phyloP scores from a whole-genome alignment of 2,113 vertebrate genomes.

The Oncorhynchus masou region DNA sequence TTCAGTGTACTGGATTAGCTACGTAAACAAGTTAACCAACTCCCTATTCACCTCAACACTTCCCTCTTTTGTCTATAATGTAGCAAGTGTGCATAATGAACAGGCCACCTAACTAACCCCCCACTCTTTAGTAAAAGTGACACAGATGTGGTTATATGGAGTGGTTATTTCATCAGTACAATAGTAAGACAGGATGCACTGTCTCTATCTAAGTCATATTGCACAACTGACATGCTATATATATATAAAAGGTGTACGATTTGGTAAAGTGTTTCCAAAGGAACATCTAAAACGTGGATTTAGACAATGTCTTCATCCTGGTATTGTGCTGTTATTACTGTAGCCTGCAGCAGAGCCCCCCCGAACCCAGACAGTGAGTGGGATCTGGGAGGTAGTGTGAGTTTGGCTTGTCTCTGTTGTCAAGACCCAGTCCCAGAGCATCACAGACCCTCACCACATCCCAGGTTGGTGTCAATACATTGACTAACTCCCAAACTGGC shows the following conservation, averaged over 20 bases:
- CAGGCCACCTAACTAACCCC: not conserved
- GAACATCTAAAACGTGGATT: no score
- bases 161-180: not conserved
- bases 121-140: conserved; percentile 6
- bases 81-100: conserved; percentile 7
- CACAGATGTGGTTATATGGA: not conserved
- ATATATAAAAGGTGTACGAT: no score
- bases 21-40: not conserved
- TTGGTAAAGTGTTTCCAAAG: no score
- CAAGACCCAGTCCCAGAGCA: not conserved
- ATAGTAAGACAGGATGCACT: not conserved
- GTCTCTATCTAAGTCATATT: no score
- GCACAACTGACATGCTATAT: no score
- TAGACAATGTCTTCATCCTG: no score
- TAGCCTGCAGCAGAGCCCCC: not conserved
- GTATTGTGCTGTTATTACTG: no score
- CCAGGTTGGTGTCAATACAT: conserved; percentile 44
- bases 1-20: not conserved
- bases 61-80: not conserved
- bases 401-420: conserved; percentile 43
- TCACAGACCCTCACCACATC: conserved; percentile 28
- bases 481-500: no score
- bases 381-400: no score
- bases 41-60: not conserved
- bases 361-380: conserved; percentile 25